phyloP scores from a whole-genome alignment of 2,888 invertebrate genomes.

The Rugalucina vietnamica region DNA sequence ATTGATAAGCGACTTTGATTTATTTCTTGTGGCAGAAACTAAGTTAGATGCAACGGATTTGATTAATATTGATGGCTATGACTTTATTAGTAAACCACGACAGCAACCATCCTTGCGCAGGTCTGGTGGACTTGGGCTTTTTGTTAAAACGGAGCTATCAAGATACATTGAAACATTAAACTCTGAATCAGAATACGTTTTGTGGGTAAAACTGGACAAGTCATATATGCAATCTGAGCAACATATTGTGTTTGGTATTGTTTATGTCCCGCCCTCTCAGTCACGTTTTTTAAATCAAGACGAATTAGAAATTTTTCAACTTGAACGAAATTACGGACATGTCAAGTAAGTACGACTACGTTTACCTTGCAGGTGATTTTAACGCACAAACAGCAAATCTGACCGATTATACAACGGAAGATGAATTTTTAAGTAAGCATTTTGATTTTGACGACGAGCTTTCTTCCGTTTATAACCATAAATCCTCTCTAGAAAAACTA shows the following conservation, averaged over 20 bases:
- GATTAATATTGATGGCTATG: no score
- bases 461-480: not conserved
- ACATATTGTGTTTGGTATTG: not conserved
- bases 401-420: not conserved
- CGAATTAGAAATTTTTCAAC: no score
- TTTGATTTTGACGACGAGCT: not conserved
- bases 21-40: no score
- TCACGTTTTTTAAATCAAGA: no score
- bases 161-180: no score
- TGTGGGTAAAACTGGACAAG: not conserved
- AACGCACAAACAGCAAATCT: slow-evolving; percentile 16
- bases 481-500: not conserved
- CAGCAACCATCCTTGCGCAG: no score
- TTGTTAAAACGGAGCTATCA: no score
- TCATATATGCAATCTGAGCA: not conserved
- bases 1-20: no score
- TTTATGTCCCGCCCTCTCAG: not conserved
- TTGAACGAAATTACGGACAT: not conserved
- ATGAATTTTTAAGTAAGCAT: not conserved
- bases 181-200: no score
- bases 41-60: no score
- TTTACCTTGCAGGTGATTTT: slow-evolving; percentile 16
- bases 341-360: not conserved
- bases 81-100: no score
- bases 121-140: no score